phyloP scores from a whole-genome alignment of 2,888 invertebrate genomes.

The Coecobrya sp. region DNA sequence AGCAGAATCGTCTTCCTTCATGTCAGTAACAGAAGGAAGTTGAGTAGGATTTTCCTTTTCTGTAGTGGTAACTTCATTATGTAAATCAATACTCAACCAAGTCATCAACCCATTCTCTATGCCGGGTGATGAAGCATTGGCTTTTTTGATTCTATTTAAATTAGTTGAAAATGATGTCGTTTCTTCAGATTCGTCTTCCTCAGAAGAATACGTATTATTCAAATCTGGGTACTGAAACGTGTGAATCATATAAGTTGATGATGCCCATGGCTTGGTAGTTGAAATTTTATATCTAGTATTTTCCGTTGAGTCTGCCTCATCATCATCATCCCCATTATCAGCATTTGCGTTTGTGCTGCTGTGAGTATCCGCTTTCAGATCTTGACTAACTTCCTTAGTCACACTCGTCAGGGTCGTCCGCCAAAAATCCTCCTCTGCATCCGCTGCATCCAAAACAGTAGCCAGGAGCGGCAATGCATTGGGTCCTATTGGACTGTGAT shows the following conservation, averaged over 20 bases:
- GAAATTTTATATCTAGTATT: constrained; percentile 30
- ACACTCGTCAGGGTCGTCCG: constrained; percentile 74
- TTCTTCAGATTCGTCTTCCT: constrained; percentile 74
- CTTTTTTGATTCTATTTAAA: constrained; percentile 53
- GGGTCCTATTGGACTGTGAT: constrained; percentile 31
- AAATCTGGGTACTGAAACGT: constrained; percentile 85
- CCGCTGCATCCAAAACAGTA: constrained; percentile 59
- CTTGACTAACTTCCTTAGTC: constrained; percentile 67
- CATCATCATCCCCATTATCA: constrained; percentile 50
- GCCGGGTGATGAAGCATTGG: constrained; percentile 4
- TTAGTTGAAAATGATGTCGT: constrained; percentile 59
- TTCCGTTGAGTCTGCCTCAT: constrained; percentile 68
- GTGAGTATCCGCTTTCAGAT: constrained; percentile 48
- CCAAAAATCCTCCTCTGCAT: constrained; percentile 62
- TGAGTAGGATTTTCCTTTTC: constrained; percentile 64
- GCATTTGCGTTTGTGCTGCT: neutral
- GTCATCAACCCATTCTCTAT: constrained; percentile 81
- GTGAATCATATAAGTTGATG: constrained; percentile 85
- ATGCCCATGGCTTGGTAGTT: constrained; percentile 85
- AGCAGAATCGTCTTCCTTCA: constrained; percentile 74
- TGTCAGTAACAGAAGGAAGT: constrained; percentile 1
- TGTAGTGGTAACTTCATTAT: constrained; percentile 72
- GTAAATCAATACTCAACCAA: constrained; percentile 81
- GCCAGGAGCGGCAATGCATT: constrained; percentile 73
- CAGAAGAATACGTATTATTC: constrained; percentile 68